Conservation (phyloP, 2,888 invertebrate species). For the Rhaphigaster nebulosa region DNA sequence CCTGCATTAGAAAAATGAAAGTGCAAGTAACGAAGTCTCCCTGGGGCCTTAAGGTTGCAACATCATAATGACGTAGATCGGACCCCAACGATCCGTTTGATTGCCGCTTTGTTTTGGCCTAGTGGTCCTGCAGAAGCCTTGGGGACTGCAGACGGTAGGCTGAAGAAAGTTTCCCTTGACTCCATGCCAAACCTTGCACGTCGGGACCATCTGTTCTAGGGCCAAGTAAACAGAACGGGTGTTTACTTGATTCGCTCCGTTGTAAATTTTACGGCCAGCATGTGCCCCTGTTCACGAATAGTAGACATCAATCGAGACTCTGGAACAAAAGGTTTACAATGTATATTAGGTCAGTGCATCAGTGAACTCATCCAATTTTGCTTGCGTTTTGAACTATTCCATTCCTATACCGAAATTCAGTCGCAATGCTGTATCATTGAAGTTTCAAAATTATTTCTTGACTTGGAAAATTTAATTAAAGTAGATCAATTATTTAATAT, state of each 20-base stretch:
- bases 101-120: background rate
- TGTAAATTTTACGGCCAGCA: constrained; percentile 41
- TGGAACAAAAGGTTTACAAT: background rate
- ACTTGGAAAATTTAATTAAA: too few relatives aligned
- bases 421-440: background rate
- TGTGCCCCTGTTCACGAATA: constrained; percentile 20
- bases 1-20: too few relatives aligned
- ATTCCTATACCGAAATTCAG: background rate
- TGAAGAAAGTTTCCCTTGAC: constrained; percentile 38
- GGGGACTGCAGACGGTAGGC: constrained; percentile 12
- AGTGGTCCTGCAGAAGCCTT: background rate
- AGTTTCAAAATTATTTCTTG: background rate
- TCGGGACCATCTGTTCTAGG: background rate
- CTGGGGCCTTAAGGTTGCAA: background rate
- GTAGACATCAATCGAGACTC: background rate
- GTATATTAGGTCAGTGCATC: constrained; percentile 30
- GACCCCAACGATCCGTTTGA: background rate
- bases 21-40: background rate
- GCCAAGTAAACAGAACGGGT: background rate
- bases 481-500: background rate
- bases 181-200: constrained; percentile 21
- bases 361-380: background rate
- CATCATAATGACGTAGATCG: background rate
- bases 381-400: background rate
- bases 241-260: constrained; percentile 17